These are phyloP conservation scores for Oenanthe melanoleuca DNA, from an alignment of 2,113 vertebrate species.

Conservation along the genomic window DNA sequence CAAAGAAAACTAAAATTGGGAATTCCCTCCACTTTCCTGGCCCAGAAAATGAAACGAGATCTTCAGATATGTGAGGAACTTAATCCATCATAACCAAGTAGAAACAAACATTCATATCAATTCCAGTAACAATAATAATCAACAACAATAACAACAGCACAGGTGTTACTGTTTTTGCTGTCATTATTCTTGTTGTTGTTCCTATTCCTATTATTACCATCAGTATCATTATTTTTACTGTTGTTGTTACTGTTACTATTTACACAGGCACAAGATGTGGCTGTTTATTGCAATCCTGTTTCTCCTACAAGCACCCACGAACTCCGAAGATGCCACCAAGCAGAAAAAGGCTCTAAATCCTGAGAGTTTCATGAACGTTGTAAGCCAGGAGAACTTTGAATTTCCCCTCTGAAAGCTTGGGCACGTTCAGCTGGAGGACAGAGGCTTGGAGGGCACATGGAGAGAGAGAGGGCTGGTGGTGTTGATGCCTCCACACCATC, in stretches of 20 bases:
- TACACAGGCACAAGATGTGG: constrained; percentile 32
- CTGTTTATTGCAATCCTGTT: background rate
- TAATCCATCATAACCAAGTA: background rate
- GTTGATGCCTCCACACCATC: background rate
- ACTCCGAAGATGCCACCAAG: background rate
- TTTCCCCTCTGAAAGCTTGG: background rate
- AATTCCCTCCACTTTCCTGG: background rate
- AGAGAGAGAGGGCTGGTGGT: background rate
- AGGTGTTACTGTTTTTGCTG: background rate
- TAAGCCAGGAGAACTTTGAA: background rate
- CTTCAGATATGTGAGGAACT: background rate
- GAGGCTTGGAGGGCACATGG: background rate
- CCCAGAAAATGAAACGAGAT: background rate
- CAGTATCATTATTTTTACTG: background rate
- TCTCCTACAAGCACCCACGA: accelerated
- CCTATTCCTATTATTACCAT: background rate
- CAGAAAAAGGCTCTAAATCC: background rate
- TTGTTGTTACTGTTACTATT: background rate
- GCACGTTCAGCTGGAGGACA: accelerated
- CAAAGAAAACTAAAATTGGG: background rate
- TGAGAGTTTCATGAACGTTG: background rate
- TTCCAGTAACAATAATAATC: background rate
- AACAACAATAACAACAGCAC: background rate
- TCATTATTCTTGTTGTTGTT: background rate
- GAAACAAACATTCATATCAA: background rate